Evolutionary conservation across 2,113 vertebrate genomes (phyloP), one percentile per base, ranked within the genome.

Genomic region (Nettapus auritus): DNA sequence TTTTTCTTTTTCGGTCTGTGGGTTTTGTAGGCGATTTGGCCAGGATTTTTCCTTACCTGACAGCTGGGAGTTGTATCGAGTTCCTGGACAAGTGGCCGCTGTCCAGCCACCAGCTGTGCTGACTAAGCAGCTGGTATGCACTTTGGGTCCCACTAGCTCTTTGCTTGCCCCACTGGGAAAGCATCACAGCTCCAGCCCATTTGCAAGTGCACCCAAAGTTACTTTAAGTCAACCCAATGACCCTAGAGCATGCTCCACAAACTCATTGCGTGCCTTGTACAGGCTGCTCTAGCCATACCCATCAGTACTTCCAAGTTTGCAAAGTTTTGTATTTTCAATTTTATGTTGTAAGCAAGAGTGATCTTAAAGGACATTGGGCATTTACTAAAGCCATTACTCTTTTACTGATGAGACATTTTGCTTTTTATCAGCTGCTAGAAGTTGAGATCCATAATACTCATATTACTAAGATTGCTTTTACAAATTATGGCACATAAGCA

Each of bases 111-210:
- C 14, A 3, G 21, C 46, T 9, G 23, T 5, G 60, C 5, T 38
- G 12, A 25, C 3, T 2, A 6, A 8, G 68, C 1, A 2, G 34
- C 19, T 8, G 0, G 12, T 6, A 18, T 0, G 0, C 3, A 0
- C 12, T 7, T 4, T 0, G 1, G 6, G 36, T 4, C 16, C 46
- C 9, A 3, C 1, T 0, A 20, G 28, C 19, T 55, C 34, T 16
- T 6, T 16, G 38, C 36, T 18, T 13, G 52, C 6, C 5, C 57
- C 3, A 3, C 7, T 42, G 52, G 1, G 12, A 6, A 57, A 1
- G 26, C 33, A 28, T 16, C 40, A 2, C 34, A 3, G 3, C 11
- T 40, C 29, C 13, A 3, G 5, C 34, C 1, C 33, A 0, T 33
- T 6, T 2, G 5, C 14, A 10, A 20, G 42, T 1, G 11, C 8